Conservation (phyloP, 1,140 invertebrate genomes). For the Drosophila fuyamai region DNA sequence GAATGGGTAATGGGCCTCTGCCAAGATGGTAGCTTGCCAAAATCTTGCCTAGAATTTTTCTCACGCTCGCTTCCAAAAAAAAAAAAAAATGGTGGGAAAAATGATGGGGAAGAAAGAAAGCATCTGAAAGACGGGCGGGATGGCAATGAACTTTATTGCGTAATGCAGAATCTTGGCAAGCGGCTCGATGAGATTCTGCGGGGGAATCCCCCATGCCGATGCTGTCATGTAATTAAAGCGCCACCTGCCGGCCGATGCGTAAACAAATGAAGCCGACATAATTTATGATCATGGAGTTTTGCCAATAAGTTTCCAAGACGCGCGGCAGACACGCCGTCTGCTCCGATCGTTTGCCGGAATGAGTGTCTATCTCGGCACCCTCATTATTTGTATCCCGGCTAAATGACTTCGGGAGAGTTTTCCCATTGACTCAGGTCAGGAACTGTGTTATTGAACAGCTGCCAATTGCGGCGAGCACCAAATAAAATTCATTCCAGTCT, state of each 20-base stretch:
- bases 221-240: constrained; percentile 72
- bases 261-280: constrained; percentile 78
- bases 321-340: constrained; percentile 60
- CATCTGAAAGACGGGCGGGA: constrained; percentile 31
- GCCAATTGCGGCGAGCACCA: constrained; percentile 62
- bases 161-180: constrained; percentile 78
- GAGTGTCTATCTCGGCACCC: constrained; percentile 9
- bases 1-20: constrained; percentile 65
- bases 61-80: constrained; percentile 76
- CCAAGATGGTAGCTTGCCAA: constrained; percentile 78
- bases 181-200: constrained; percentile 40
- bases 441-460: constrained; percentile 78
- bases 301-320: constrained; percentile 70
- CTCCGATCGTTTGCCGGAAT: constrained; percentile 25
- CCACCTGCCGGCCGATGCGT: constrained; percentile 70
- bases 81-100: constrained; percentile 52
- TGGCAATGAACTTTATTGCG: constrained; percentile 70
- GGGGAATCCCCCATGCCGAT: constrained; percentile 60
- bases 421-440: constrained; percentile 72
- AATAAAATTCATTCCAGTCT: constrained; percentile 64
- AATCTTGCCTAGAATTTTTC: constrained; percentile 73
- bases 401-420: constrained; percentile 65
- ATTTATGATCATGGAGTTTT: constrained; percentile 84
- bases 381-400: constrained; percentile 19
- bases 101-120: constrained; percentile 56